Evolutionary conservation across 37 sponge, comb jelly and placozoan species (phyloP), one percentile per base, ranked within the genome.

Genomic region (Bolinopsis microptera): DNA sequence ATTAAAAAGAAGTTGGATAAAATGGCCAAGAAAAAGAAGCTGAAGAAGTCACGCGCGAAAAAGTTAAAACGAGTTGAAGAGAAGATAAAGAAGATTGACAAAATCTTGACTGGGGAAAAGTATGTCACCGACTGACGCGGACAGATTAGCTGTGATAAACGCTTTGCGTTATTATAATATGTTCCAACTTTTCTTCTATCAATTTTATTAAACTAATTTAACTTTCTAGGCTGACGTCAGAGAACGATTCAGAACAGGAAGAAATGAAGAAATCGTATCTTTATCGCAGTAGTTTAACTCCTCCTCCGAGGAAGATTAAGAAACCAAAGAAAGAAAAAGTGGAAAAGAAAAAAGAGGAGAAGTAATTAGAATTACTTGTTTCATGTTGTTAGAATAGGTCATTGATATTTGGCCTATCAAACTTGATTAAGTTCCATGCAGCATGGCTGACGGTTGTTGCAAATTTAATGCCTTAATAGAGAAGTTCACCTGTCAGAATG

Each of bases 1-100:
- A 86, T 86, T 18, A 86, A 86, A 38, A 86, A 86, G 35, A 86
- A 86, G 90, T 41, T 86, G 25, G 90, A 86, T 39, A 86, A 86
- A 48, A 86, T 86, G 0, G 90, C 61, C 0, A 86, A 39, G 27
- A 86, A 86, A 40, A 86, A 86, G 90, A 86, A 86, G 90, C 26
- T 86, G 61, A 86, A 86, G 31, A 86, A 41, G n/a, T 86, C 90
- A 28, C 40, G 90, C 0, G 90, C 61, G 34, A 86, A 86, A 38
- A 86, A 86, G 90, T 34, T 86, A 21, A 86, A 86, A 38, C 25
- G 90, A n/a, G 61, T 86, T 0, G 61, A 86, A 41, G 90, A 86
- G 61, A 86, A 86, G 61, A 40, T 86, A 2, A 41, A 41, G 48
- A 86, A 86, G 28, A 86, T 86, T n/a, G 90, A 86, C 2, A 86